Percentiles rank a stretch among this genome's conserved stretches.
phyloP scores from a whole-genome alignment of 2,797 vertebrate genomes.

The Acanthiza pusilla region DNA sequence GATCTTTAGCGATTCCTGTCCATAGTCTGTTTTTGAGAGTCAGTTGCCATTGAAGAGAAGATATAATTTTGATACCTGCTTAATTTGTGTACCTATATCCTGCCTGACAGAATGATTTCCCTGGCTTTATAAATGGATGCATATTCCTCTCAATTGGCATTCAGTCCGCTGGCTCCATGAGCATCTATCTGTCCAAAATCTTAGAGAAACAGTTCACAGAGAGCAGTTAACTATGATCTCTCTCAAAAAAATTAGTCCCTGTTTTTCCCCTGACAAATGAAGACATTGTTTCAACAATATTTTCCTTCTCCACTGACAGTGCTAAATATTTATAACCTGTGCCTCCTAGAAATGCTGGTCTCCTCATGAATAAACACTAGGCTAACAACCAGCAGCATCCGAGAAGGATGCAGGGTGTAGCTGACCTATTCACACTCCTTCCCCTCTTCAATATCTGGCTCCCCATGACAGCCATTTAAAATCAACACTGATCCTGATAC shows the following conservation, averaged over 20 bases:
- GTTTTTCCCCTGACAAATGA: conserved; percentile 44
- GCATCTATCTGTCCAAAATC: conserved; percentile 38
- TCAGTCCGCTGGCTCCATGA: conserved; percentile 20
- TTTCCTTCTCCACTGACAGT: conserved; percentile 40
- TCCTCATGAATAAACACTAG: conserved; percentile 34
- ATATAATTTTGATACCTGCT: conserved; percentile 65
- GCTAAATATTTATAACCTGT: conserved; percentile 59
- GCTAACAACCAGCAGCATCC: not conserved
- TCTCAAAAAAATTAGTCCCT: conserved; percentile 43
- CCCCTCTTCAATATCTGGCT: not conserved
- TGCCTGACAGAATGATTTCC: conserved; percentile 58
- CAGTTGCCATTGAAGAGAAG: not conserved
- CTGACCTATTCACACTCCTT: not conserved
- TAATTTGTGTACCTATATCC: conserved; percentile 60
- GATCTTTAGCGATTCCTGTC: not conserved
- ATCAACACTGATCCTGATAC: not conserved
- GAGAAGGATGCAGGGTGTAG: not conserved
- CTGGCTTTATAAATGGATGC: conserved; percentile 25
- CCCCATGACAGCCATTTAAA: conserved; percentile 19
- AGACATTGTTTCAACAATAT: conserved; percentile 50
- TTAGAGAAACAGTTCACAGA: conserved; percentile 38
- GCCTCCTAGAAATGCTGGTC: not conserved
- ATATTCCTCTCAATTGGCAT: conserved; percentile 38
- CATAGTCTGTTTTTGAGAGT: conserved; percentile 20
- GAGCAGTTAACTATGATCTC: conserved; percentile 33